phyloP scores from a whole-genome alignment of 2,888 invertebrate species.

The Autographa pulchrina region DNA sequence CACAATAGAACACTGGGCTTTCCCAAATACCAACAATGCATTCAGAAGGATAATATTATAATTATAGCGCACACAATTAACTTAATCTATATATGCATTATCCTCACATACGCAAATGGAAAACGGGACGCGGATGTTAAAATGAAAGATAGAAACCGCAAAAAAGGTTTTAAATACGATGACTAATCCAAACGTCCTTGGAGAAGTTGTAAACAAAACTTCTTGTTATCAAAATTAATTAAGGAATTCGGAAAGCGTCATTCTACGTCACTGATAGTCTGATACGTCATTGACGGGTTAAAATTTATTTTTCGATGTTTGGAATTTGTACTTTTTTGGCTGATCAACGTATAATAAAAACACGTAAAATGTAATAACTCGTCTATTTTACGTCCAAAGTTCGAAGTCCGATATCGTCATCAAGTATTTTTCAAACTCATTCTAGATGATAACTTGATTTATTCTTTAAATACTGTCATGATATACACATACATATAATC shows the following conservation, averaged over 20 bases:
- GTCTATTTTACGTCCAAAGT: background rate
- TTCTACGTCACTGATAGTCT: background rate
- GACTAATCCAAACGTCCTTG: background rate
- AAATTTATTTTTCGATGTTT: background rate
- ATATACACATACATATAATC: too few species aligned
- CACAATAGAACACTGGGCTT: slow-evolving; percentile 21
- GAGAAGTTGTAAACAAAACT: background rate
- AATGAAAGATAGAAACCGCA: background rate
- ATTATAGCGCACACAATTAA: background rate
- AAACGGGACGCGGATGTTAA: background rate
- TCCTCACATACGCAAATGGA: background rate
- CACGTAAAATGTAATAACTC: background rate
- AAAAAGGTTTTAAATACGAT: background rate
- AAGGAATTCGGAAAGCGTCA: slow-evolving; percentile 1
- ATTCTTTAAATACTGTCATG: too few species aligned
- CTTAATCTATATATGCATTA: background rate
- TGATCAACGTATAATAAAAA: background rate
- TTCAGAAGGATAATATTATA: slow-evolving; percentile 18
- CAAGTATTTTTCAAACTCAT: background rate
- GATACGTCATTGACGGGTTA: background rate
- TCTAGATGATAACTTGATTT: too few species aligned
- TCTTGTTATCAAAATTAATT: background rate
- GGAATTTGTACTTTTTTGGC: background rate
- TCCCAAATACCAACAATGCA: slow-evolving; percentile 13
- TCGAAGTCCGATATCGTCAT: background rate